Percentiles rank a stretch among this genome's conserved stretches.
phyloP scores from a whole-genome alignment of 1,140 invertebrate species.

The Eubasilissa regina region DNA sequence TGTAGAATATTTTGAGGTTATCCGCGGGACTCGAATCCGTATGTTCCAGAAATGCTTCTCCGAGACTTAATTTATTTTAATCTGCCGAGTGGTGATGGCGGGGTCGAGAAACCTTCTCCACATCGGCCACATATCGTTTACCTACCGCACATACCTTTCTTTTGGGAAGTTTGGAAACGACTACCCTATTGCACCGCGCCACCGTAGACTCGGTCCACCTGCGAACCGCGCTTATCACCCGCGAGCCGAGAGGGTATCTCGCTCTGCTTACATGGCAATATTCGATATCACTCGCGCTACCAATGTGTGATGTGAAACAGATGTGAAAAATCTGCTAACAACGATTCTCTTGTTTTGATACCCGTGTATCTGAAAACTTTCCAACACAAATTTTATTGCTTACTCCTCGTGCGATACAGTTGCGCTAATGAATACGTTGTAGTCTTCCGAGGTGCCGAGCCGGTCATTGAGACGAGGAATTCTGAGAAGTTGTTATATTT shows the following conservation, averaged over 20 bases:
- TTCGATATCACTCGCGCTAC: not conserved
- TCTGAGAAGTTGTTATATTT: not conserved
- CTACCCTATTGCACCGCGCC: slow-evolving; percentile 14
- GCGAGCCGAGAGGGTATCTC: not conserved
- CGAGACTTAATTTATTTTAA: slow-evolving; percentile 2
- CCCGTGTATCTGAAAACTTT: not conserved
- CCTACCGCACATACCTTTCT: not conserved
- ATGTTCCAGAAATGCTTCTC: slow-evolving; percentile 3
- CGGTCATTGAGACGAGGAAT: too few species aligned
- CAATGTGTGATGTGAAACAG: too few species aligned
- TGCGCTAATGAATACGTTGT: too few species aligned
- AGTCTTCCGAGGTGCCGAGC: too few species aligned
- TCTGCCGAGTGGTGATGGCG: not conserved
- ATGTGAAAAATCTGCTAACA: too few species aligned
- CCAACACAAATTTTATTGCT: too few species aligned
- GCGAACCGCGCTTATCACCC: slow-evolving; percentile 21
- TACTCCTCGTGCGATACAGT: too few species aligned
- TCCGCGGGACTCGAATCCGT: too few species aligned
- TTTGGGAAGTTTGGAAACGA: too few species aligned
- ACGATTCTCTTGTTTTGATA: not conserved
- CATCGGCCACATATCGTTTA: too few species aligned
- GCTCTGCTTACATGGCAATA: slow-evolving; percentile 15
- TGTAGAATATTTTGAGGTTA: not conserved
- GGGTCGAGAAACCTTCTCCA: not conserved
- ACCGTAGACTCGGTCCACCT: not conserved